Percentiles rank a stretch among this genome's conserved stretches.
Evolutionary conservation across 2,888 invertebrate species (phyloP).

Genomic region (Taenaris catops): DNA sequence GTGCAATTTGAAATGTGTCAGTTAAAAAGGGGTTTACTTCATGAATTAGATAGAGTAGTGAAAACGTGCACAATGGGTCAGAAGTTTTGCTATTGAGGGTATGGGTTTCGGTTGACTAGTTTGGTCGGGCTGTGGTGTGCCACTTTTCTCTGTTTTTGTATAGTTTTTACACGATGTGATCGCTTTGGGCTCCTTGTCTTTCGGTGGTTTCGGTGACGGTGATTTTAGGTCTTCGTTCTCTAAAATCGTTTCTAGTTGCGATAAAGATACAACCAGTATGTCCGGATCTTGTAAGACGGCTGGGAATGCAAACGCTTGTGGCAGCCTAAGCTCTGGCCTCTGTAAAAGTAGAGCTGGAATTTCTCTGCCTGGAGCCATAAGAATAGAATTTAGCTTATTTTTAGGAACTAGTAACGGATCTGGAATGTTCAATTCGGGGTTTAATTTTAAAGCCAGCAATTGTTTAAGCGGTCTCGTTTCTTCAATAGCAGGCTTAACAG

Average conservation of each 20-base stretch:
- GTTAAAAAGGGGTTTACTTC: too few species aligned
- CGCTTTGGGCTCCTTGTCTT: conserved; percentile 35
- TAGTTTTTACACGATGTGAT: conserved; percentile 35
- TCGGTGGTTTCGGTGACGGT: conserved; percentile 27
- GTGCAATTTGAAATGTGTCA: too few species aligned
- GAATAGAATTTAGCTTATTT: conserved; percentile 84
- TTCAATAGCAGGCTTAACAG: conserved; percentile 40
- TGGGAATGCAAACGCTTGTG: conserved; percentile 86
- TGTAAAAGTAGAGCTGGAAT: conserved; percentile 86
- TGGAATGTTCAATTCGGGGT: conserved; percentile 85
- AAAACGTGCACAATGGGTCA: too few species aligned
- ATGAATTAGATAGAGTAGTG: too few species aligned
- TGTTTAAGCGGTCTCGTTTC: conserved; percentile 85
- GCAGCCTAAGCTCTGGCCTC: conserved; percentile 85
- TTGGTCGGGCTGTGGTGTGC: conserved; percentile 32
- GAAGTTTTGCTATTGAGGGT: conserved; percentile 58
- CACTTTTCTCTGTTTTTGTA: conserved; percentile 37
- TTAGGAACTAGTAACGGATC: conserved; percentile 91
- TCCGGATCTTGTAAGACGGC: conserved; percentile 88
- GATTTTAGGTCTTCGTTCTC: conserved; percentile 62
- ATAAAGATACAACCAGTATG: conserved; percentile 86
- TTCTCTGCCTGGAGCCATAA: conserved; percentile 86
- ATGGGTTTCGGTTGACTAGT: conserved; percentile 45
- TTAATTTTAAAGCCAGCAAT: conserved; percentile 83
- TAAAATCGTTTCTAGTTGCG: conserved; percentile 84